These are phyloP conservation scores for Cuniculus paca DNA, from an alignment of 2,797 vertebrate species.

Conservation along the genomic window DNA sequence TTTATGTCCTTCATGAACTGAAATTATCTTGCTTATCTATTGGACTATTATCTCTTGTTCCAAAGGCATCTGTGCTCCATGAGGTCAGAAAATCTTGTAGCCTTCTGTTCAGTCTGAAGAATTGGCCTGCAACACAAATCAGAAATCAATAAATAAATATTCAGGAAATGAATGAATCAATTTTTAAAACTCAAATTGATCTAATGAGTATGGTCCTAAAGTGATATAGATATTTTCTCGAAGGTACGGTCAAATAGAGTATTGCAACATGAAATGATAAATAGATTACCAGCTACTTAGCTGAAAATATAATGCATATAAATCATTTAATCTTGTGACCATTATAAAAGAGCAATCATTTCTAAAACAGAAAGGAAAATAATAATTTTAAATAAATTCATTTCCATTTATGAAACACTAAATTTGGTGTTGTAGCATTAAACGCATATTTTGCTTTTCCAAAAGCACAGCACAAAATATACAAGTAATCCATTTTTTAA, in stretches of 20 bases:
- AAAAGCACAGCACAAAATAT: neutral
- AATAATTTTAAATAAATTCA: conserved; percentile 29
- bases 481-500: neutral
- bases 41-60: neutral
- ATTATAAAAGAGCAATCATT: neutral
- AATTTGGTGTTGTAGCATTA: neutral
- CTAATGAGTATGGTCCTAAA: neutral
- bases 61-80: neutral
- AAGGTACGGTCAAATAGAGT: neutral
- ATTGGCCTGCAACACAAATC: neutral
- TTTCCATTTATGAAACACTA: neutral
- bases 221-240: neutral
- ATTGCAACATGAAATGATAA: neutral
- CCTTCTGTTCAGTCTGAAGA: neutral
- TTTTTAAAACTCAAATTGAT: neutral
- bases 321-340: neutral
- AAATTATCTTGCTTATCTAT: neutral
- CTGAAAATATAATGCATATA: neutral
- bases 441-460: neutral
- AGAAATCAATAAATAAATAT: neutral
- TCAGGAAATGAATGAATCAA: neutral
- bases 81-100: neutral
- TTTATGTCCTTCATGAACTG: neutral
- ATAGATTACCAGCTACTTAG: neutral
- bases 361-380: neutral